Conservation (phyloP, 53 echinoderm and acorn worm species). For the Henricia sp. region DNA sequence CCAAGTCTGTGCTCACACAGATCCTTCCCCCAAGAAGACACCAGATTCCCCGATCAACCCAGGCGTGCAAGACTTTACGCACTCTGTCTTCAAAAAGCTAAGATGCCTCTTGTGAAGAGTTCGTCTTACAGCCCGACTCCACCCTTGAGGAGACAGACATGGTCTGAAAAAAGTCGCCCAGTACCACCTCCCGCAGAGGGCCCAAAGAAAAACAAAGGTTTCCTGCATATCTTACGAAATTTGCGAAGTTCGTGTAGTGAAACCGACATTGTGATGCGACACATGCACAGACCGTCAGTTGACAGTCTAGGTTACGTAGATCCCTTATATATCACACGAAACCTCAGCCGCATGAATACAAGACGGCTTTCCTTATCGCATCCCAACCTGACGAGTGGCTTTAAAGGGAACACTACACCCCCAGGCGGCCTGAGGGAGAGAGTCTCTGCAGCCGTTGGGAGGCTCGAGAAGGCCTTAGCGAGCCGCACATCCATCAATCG, state of each 20-base stretch:
- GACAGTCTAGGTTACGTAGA: conserved; percentile 52
- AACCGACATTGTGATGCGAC: conserved; percentile 34
- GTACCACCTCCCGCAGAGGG: not conserved
- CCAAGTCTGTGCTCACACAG: conserved; percentile 36
- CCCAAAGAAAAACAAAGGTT: conserved; percentile 3
- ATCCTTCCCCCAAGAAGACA: not conserved
- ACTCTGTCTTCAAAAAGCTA: conserved; percentile 26
- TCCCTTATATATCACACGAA: conserved; percentile 45
- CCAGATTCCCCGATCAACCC: not conserved
- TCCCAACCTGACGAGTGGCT: conserved; percentile 14
- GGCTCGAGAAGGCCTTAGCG: conserved; percentile 31
- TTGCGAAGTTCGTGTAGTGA: conserved; percentile 35
- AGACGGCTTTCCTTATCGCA: conserved; percentile 40
- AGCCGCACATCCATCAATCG: conserved; percentile 21
- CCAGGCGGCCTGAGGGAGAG: conserved; percentile 20
- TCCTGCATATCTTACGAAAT: conserved; percentile 32
- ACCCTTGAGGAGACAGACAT: conserved; percentile 37
- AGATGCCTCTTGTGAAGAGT: conserved; percentile 31
- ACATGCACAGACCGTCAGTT: conserved; percentile 38
- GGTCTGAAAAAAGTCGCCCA: conserved; percentile 45
- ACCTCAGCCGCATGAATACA: conserved; percentile 34
- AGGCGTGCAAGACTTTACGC: conserved; percentile 27
- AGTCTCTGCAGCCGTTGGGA: conserved; percentile 42
- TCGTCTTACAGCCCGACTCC: conserved; percentile 43
- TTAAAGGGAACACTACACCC: conserved; percentile 19